phyloP scores from a whole-genome alignment of 2,888 invertebrate species.

The Chrysodeixis includens region DNA sequence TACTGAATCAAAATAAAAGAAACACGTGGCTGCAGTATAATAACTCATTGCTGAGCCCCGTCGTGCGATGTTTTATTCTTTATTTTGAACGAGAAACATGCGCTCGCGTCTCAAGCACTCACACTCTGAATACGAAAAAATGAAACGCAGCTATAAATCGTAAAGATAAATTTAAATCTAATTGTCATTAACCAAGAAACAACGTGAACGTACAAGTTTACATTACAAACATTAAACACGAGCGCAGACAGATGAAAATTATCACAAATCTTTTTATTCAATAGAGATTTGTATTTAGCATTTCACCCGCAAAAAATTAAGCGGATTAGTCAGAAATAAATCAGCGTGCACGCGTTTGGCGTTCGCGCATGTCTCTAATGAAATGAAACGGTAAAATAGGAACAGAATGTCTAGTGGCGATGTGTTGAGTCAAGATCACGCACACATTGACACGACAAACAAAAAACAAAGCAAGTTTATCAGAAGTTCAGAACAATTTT shows the following conservation, averaged over 20 bases:
- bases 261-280: constrained; percentile 29
- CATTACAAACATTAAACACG: constrained; percentile 6
- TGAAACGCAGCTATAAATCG: constrained; percentile 25
- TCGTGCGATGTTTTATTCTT: constrained; percentile 36
- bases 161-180: constrained; percentile 24
- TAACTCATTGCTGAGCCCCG: constrained; percentile 28
- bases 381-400: constrained; percentile 22
- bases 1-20: constrained; percentile 43
- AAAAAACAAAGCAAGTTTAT: neutral
- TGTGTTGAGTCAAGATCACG: neutral
- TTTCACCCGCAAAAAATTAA: constrained; percentile 41
- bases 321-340: constrained; percentile 57
- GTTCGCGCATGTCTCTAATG: constrained; percentile 25
- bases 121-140: constrained; percentile 20
- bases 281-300: constrained; percentile 37
- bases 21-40: constrained; percentile 34
- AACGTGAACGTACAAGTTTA: constrained; percentile 19
- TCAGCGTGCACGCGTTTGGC: constrained; percentile 41
- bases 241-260: constrained; percentile 27
- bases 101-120: constrained; percentile 15
- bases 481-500: neutral
- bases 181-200: constrained; percentile 24
- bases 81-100: constrained; percentile 24
- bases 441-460: neutral
- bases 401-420: constrained; percentile 27